phyloP scores from a whole-genome alignment of 2,113 vertebrate species.

The Lamprotornis superbus region DNA sequence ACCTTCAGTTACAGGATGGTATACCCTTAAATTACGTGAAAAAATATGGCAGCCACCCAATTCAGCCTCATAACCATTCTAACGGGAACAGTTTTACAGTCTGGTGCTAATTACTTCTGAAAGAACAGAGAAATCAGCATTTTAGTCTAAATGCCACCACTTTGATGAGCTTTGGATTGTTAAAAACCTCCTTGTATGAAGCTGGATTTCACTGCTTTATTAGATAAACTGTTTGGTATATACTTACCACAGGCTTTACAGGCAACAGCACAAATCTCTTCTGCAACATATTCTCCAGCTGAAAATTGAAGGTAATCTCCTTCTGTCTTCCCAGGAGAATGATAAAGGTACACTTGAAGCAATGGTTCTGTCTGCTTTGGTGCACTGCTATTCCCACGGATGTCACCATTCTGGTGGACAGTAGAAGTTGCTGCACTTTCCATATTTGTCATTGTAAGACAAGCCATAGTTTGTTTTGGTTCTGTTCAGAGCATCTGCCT shows the following conservation, averaged over 20 bases:
- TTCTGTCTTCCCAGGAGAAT: slow-evolving; percentile 70
- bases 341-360: slow-evolving; percentile 85
- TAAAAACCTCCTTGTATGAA: neutral
- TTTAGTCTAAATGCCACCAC: neutral
- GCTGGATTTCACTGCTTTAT: neutral
- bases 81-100: neutral
- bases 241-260: slow-evolving; percentile 91
- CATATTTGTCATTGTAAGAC: slow-evolving; percentile 84
- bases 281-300: slow-evolving; percentile 84
- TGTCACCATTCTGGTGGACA: slow-evolving; percentile 72
- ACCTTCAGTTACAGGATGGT: neutral
- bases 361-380: slow-evolving; percentile 71
- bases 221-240: neutral
- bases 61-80: neutral
- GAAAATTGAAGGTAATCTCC: slow-evolving; percentile 77
- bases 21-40: neutral
- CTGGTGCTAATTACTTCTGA: neutral
- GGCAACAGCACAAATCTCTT: slow-evolving; percentile 88
- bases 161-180: neutral
- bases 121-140: neutral
- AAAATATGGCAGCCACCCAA: neutral
- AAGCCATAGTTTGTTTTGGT: slow-evolving; percentile 76
- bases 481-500: slow-evolving; percentile 65
- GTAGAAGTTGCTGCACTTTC: slow-evolving; percentile 68
- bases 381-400: slow-evolving; percentile 52